Evolutionary conservation across 2,797 vertebrate species (phyloP), one percentile per base, ranked within the genome.

Genomic region (Pseudochromis fuscus): DNA sequence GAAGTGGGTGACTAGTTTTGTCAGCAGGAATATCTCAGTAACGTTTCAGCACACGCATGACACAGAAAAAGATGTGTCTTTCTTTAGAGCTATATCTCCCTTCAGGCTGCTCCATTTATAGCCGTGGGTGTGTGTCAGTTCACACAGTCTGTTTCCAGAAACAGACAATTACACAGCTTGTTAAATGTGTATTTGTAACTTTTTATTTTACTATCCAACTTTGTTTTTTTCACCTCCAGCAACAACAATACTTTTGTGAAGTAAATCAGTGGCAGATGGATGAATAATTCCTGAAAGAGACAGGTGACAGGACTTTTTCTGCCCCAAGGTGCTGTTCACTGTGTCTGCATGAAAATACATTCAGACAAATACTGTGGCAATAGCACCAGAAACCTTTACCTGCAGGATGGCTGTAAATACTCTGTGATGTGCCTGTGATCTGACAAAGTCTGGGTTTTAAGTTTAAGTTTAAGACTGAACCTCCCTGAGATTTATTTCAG

Each of bases 71-170:
- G 33, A 35, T 49, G n/a, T 2, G 27, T 63, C 21, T 79, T 72
- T 59, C 28, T 81, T 74, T 60, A 25, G 42, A 72, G 62, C 9
- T 46, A 7, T 44, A 68, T 8, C 38, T 75, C 35, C 77, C 81
- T 48, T 19, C 12, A n/a, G 59, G 72, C 79, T 68, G 24, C 55
- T 82, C 67, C 37, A 9, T 63, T 81, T 72, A 72, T 75, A 74
- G 51, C 45, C 35, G 52, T 48, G 35, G 79, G 27, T 81, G 49
- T 49, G 44, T 55, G 61, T 82, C 38, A 42, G 64, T 82, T 75
- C 42, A 77, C 60, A 51, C 31, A 58, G 5, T 59, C 35, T 38
- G 18, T 62, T 27, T 37, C 71, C 35, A 64, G 62, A 69, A 70
- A 59, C 42, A 76, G 28, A 62, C 10, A 18, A 63, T 50, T 59